Evolutionary conservation across 2,888 invertebrate species (phyloP), one percentile per base, ranked within the genome.

Genomic region (Apomyelois bistriatella): DNA sequence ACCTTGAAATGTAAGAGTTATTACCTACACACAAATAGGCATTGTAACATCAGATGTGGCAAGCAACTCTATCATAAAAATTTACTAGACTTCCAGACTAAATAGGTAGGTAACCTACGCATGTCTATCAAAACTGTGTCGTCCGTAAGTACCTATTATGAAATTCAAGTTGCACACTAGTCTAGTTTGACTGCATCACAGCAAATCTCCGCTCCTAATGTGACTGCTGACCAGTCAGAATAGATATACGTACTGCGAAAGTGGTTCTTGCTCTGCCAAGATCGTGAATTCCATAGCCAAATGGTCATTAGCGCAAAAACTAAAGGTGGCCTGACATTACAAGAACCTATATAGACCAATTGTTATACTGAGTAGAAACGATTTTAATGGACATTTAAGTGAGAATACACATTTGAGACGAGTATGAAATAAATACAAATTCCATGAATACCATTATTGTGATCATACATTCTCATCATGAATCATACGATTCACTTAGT

Each of bases 231-330:
- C 58, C 59, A 60, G 64, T 62, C 74, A 73, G 76, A 74, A 68
- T 66, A 41, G 36, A 74, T 66, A 46, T 28, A n/a, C 70, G n/a
- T 67, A 72, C 71, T 78, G 76, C 77, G 82, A 87, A 85, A 85
- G 86, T 80, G 66, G 84, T 80, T 80, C 79, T 81, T 76, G 76
- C 67, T 65, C 60, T 59, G 64, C 64, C 62, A 56, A 59, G 61
- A 70, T 51, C 60, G 66, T 68, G 68, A 79, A 83, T 80, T 79
- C 82, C 79, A 67, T 65, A 74, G 65, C 67, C 72, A 79, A 82
- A 80, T 72, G 75, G 76, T 72, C 78, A 77, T 85, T 79, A 80
- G 69, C 55, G 70, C 76, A 81, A 84, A 82, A 84, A 81, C 79
- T 60, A 68, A 69, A 68, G 65, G 65, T 63, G 58, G 57, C 57